Conservation (phyloP, 2,113 vertebrate genomes). For the Strigops habroptila region DNA sequence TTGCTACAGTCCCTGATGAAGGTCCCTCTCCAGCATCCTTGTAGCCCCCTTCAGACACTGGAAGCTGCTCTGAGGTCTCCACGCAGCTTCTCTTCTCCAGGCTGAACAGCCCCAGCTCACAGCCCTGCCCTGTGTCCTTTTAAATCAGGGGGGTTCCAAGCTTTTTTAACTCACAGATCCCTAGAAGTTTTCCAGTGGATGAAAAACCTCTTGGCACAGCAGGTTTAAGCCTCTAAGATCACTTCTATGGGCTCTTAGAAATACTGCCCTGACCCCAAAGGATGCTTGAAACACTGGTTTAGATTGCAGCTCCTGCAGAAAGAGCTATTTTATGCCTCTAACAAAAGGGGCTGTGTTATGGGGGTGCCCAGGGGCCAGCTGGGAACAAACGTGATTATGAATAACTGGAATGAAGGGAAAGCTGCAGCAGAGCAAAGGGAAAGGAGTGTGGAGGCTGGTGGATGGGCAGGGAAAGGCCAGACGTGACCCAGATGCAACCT, state of each 20-base stretch:
- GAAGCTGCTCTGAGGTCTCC: no score
- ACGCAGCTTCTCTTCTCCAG: no score
- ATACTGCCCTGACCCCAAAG: not conserved
- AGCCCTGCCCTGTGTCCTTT: not conserved
- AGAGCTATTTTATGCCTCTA: conserved; percentile 9
- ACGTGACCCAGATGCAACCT: not conserved
- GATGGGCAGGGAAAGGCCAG: not conserved
- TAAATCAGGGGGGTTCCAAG: not conserved
- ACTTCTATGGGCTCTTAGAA: not conserved
- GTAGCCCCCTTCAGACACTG: no score
- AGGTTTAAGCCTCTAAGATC: conserved; percentile 9
- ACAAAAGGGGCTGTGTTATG: conserved; percentile 25
- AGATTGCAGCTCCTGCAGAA: conserved; percentile 10
- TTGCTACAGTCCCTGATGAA: no score
- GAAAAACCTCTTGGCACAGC: not conserved
- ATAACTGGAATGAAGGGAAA: not conserved
- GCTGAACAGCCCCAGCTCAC: no score
- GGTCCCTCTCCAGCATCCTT: no score
- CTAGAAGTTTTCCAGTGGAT: not conserved
- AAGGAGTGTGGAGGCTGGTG: not conserved
- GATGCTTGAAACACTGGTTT: not conserved
- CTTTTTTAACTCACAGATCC: not conserved
- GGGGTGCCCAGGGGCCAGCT: not conserved
- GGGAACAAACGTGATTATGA: not conserved
- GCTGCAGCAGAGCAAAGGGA: not conserved